These are phyloP conservation scores for Trichonephila inaurata DNA, from an alignment of 1,140 invertebrate genomes.

Conservation along the genomic window DNA sequence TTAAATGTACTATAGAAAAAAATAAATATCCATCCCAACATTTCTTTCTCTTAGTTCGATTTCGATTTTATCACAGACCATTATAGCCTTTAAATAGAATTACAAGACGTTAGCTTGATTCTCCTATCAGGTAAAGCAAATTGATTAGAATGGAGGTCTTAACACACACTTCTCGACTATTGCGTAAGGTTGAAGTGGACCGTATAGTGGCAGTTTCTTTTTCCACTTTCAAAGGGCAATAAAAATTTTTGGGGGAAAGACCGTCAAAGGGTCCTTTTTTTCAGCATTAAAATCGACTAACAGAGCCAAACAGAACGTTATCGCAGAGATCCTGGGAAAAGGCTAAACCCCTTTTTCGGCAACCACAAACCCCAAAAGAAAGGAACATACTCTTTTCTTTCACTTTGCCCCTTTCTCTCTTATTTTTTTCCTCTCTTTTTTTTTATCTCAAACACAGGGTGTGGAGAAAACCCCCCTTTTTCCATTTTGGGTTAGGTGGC, in stretches of 20 bases:
- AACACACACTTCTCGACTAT: not conserved
- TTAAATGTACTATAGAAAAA: too few species aligned
- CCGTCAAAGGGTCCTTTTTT: conserved; percentile 9
- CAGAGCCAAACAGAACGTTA: conserved; percentile 36
- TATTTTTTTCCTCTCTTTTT: not conserved
- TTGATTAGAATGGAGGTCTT: not conserved
- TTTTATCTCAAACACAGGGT: conserved; percentile 28
- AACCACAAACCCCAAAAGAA: conserved; percentile 53
- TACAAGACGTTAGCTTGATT: not conserved
- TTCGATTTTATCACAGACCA: not conserved
- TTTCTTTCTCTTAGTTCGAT: too few species aligned
- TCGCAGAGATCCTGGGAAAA: conserved; percentile 35
- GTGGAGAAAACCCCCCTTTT: conserved; percentile 37
- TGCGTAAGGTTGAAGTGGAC: not conserved
- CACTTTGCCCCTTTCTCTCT: not conserved
- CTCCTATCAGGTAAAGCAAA: not conserved
- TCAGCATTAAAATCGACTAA: conserved; percentile 36
- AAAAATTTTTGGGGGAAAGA: conserved; percentile 14
- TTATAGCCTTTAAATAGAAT: not conserved
- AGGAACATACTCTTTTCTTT: conserved; percentile 54
- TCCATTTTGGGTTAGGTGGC: conserved; percentile 30
- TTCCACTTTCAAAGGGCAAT: not conserved
- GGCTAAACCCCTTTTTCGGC: conserved; percentile 44
- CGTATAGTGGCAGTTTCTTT: not conserved
- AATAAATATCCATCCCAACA: too few species aligned